Conservation (phyloP, 64 coral and sea anemone species). For the Pachyseris speciosa region DNA sequence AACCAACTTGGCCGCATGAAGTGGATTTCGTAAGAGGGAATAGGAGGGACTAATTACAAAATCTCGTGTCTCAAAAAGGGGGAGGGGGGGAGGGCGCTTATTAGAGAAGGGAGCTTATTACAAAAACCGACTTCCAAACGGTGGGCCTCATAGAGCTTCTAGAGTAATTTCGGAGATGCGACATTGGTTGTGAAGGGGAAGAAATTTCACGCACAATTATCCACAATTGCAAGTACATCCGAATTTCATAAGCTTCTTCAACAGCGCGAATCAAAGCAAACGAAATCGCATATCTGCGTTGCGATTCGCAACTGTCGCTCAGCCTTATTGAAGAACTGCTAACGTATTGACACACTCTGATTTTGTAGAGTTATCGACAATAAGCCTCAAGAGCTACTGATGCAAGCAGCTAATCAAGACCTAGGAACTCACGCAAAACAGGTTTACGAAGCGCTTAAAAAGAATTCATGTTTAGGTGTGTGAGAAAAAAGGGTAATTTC, state of each 20-base stretch:
- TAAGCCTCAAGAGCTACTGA: conserved; percentile 1
- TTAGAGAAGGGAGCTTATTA: too few species aligned
- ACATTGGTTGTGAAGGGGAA: conserved; percentile 3
- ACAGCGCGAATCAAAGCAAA: conserved; percentile 9
- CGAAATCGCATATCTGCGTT: not conserved
- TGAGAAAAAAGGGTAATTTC: too few species aligned
- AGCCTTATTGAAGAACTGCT: conserved; percentile 17
- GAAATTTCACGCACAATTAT: too few species aligned
- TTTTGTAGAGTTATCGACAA: too few species aligned
- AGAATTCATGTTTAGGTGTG: conserved; percentile 20
- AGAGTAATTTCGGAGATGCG: conserved; percentile 14
- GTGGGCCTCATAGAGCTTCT: too few species aligned
- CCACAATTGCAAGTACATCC: conserved; percentile 29
- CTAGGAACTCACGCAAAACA: too few species aligned
- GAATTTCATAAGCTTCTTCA: conserved; percentile 51
- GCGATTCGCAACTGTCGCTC: not conserved
- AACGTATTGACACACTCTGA: conserved; percentile 7
- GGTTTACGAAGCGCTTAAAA: not conserved
- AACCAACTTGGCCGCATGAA: too few species aligned
- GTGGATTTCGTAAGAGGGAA: too few species aligned
- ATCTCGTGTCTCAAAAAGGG: too few species aligned
- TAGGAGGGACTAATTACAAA: too few species aligned
- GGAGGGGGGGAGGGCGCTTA: too few species aligned
- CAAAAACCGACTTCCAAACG: too few species aligned
- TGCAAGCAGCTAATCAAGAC: not conserved